Evolutionary conservation across 2,797 vertebrate genomes (phyloP).

Genomic region (Oryzias dopingdopingensis): DNA sequence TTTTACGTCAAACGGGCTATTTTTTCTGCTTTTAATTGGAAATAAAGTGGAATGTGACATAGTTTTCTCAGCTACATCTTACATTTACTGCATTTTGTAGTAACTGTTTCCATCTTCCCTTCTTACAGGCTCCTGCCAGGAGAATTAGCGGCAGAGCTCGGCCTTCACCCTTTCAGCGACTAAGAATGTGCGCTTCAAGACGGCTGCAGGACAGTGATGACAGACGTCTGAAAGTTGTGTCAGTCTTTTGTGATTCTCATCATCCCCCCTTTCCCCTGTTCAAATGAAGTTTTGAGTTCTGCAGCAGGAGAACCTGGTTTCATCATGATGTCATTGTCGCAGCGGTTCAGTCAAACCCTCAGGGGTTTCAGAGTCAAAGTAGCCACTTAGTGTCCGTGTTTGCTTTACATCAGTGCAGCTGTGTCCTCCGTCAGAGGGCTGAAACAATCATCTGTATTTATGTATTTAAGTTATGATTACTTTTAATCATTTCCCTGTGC

Average conservation of each 20-base stretch:
- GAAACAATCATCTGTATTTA: constrained; percentile 63
- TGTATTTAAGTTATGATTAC: constrained; percentile 76
- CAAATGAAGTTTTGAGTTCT: constrained; percentile 34
- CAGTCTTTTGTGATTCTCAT: constrained; percentile 15
- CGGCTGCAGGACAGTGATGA: background rate
- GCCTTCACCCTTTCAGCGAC: background rate
- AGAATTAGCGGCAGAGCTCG: constrained; percentile 62
- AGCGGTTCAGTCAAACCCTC: constrained; percentile 17
- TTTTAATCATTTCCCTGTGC: constrained; percentile 49
- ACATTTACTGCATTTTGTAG: too few species aligned
- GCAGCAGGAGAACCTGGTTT: constrained; percentile 12
- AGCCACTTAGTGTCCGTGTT: constrained; percentile 42
- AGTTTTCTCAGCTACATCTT: background rate
- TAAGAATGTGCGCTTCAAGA: background rate
- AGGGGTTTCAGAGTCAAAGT: constrained; percentile 39
- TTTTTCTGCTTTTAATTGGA: background rate
- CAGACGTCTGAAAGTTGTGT: constrained; percentile 4
- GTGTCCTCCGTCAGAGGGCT: constrained; percentile 23
- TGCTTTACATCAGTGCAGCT: constrained; percentile 59
- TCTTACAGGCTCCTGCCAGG: constrained; percentile 76
- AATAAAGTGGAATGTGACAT: background rate
- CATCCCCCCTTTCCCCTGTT: constrained; percentile 21
- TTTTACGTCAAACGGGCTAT: too few species aligned
- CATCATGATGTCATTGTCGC: constrained; percentile 32
- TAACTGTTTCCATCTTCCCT: constrained; percentile 8